phyloP scores from a whole-genome alignment of 2,797 vertebrate genomes.

The Triplophysa yarkandensis region DNA sequence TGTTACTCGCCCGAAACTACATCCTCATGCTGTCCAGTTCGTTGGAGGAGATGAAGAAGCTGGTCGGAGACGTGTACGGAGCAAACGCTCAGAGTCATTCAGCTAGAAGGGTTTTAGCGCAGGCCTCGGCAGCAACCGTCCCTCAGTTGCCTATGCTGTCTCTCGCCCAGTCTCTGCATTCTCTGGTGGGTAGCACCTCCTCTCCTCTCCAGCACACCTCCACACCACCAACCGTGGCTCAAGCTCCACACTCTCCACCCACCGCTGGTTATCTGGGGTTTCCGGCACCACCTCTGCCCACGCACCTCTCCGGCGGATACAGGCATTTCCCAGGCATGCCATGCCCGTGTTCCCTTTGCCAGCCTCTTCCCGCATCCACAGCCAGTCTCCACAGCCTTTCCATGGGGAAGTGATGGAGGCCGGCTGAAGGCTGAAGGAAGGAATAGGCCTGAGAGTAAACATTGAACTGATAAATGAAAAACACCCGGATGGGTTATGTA shows the following conservation, averaged over 20 bases:
- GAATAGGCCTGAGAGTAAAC: constrained; percentile 35
- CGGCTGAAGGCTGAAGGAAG: constrained; percentile 48
- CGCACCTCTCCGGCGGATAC: constrained; percentile 72
- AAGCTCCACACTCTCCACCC: constrained; percentile 71
- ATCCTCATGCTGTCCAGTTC: constrained; percentile 85
- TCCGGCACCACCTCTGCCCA: constrained; percentile 67
- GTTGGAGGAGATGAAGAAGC: constrained; percentile 84
- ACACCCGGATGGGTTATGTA: constrained; percentile 16
- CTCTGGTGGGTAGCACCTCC: constrained; percentile 65
- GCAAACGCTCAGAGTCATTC: constrained; percentile 66
- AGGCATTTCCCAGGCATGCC: constrained; percentile 80
- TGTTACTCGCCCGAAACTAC: constrained; percentile 82
- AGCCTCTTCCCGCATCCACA: constrained; percentile 72
- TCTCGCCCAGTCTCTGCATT: constrained; percentile 75
- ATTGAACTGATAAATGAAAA: constrained; percentile 31
- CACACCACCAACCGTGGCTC: constrained; percentile 51
- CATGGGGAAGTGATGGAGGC: constrained; percentile 73
- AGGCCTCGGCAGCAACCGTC: constrained; percentile 51
- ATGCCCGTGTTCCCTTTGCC: constrained; percentile 80
- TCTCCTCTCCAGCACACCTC: constrained; percentile 67
- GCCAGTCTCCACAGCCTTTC: constrained; percentile 73
- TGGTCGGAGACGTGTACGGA: constrained; percentile 81
- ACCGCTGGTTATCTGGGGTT: constrained; percentile 74
- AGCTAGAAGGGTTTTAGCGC: constrained; percentile 44
- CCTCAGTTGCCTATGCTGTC: constrained; percentile 74